Percentiles rank a stretch among this genome's conserved stretches.
phyloP scores from a whole-genome alignment of 2,888 invertebrate genomes.

The Alitta virens region DNA sequence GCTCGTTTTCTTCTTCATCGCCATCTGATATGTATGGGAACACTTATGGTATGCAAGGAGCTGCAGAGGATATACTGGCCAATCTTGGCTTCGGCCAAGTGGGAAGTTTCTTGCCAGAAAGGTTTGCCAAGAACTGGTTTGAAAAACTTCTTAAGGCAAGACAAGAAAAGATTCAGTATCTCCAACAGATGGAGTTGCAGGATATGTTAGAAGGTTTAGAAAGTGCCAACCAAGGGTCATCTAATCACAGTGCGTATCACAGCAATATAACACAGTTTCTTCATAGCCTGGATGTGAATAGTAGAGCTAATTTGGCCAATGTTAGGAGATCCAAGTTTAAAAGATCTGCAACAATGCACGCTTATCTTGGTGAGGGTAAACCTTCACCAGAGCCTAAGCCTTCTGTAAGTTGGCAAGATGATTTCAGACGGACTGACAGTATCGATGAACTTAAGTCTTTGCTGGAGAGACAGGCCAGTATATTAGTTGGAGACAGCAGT shows the following conservation, averaged over 20 bases:
- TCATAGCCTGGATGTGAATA: conserved; percentile 2
- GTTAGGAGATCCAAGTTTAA: neutral
- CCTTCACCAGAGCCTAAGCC: neutral
- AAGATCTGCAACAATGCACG: conserved; percentile 5
- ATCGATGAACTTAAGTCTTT: conserved; percentile 5
- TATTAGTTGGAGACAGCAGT: neutral
- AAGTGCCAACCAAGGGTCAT: neutral
- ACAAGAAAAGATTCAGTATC: conserved; percentile 10
- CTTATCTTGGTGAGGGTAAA: conserved; percentile 1
- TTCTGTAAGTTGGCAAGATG: neutral
- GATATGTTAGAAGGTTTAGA: neutral
- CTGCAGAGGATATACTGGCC: conserved; percentile 38
- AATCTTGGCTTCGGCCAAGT: conserved; percentile 41
- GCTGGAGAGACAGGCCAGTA: conserved; percentile 3
- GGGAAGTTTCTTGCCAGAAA: conserved; percentile 43
- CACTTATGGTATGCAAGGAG: neutral
- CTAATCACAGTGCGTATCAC: too few species aligned
- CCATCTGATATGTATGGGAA: neutral
- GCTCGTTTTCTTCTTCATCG: conserved; percentile 13
- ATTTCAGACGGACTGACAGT: neutral
- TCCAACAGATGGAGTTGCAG: conserved; percentile 1
- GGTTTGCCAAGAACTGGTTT: conserved; percentile 46
- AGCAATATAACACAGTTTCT: conserved; percentile 1
- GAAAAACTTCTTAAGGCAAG: conserved; percentile 31
- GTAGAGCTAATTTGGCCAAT: neutral